Base-by-base conservation (phyloP, 1,140 invertebrate genomes). In the Ceratina australensis region DNA sequence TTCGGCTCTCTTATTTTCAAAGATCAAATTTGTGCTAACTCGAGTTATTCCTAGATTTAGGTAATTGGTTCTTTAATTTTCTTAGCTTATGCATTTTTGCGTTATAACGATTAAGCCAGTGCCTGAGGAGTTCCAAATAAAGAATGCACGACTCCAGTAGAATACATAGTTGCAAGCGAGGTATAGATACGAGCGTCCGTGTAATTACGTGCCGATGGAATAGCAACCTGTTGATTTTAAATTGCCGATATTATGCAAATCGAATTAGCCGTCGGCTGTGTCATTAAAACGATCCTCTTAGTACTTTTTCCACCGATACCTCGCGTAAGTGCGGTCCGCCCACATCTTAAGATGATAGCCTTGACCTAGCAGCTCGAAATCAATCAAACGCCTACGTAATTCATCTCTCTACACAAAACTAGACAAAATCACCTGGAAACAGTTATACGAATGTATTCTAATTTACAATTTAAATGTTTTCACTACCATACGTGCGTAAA, bases 211-310 rank as follows among this genome's bases (percentile, higher is more conserved):
- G 47, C 42, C 56, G 56, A 69, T 52, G 66, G n/a, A 52, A 71
- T 33, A 18, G 20, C 54, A 54, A 65, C 33, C 12, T 0, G 20
- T 54, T 52, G 52, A 57, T 2, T 74, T 15, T 26, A 42, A 76
- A 33, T 76, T 56, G 56, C 42, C 56, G 24, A 26, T 69, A 63
- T 77, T 63, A 77, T 63, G 74, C 49, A 68, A 77, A 77, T 77
- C 47, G 57, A 26, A 26, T 61, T 50, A 61, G 28, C 57, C 66
- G 28, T 20, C 16, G 57, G 66, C 54, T n/a, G 20, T 68, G 20
- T 33, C 57, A 54, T 47, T 54, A 50, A 42, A 77, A 71, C 26
- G 66, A 42, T 54, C 67, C 20, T 71, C n/a, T 71, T 77, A 15
- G 22, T 22, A 33, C 49, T n/a, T 77, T 77, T 77, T 69, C 65